Percentiles rank a stretch among this genome's conserved stretches.
phyloP scores from a whole-genome alignment of 2,113 vertebrate species.

The Coptodon bakossiorum region DNA sequence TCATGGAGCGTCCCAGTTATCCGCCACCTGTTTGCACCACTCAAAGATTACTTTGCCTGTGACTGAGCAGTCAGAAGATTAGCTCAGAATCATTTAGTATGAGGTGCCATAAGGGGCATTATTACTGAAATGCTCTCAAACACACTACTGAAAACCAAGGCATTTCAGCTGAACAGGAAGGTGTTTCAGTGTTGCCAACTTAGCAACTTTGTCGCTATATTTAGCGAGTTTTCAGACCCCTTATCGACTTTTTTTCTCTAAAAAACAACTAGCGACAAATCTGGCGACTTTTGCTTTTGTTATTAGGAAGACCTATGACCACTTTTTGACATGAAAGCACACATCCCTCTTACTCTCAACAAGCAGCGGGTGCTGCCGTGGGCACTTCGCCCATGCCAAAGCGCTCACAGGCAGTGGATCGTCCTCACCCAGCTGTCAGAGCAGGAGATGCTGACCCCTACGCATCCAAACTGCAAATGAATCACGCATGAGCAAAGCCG shows the following conservation, averaged over 20 bases:
- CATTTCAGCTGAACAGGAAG: neutral
- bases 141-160: neutral
- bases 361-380: neutral
- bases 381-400: neutral
- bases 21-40: slow-evolving; percentile 96
- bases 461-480: neutral
- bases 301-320: neutral
- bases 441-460: neutral
- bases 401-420: neutral
- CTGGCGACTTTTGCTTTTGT: neutral
- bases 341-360: neutral
- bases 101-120: neutral
- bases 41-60: slow-evolving; percentile 99
- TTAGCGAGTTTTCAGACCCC: neutral
- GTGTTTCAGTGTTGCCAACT: neutral
- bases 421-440: neutral
- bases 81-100: neutral
- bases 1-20: slow-evolving; percentile 98
- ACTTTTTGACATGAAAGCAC: neutral
- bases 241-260: neutral
- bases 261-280: neutral
- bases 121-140: neutral
- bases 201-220: neutral
- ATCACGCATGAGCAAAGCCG: neutral
- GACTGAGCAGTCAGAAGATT: slow-evolving; percentile 70